These are phyloP conservation scores for Chloropsis hardwickii DNA, from an alignment of 2,113 vertebrate genomes.

Conservation along the genomic window DNA sequence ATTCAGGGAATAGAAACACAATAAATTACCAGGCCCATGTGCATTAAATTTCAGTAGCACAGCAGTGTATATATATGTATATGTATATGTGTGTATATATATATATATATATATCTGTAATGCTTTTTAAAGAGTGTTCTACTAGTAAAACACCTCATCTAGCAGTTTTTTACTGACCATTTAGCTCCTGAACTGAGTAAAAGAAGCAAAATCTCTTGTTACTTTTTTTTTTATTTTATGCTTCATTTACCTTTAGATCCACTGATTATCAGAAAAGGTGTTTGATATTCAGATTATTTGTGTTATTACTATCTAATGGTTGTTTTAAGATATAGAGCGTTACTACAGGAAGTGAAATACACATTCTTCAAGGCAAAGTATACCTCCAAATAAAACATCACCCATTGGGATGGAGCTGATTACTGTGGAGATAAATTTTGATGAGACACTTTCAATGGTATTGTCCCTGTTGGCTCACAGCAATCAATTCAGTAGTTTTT, in stretches of 20 bases:
- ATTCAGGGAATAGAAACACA: not conserved
- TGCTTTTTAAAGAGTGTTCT: not conserved
- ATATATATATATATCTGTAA: not conserved
- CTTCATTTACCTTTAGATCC: not conserved
- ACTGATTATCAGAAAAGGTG: not conserved
- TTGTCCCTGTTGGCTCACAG: not conserved
- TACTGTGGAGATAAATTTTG: not conserved
- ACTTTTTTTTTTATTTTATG: not conserved
- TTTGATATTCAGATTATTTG: not conserved
- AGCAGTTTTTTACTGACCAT: not conserved
- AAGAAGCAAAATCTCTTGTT: not conserved
- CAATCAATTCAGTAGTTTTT: not conserved
- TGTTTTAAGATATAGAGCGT: not conserved
- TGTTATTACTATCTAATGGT: not conserved
- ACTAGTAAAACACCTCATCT: not conserved
- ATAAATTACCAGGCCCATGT: not conserved
- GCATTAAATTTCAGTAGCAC: not conserved
- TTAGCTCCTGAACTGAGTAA: not conserved
- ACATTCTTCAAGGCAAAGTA: not conserved
- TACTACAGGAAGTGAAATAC: not conserved
- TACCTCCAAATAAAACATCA: not conserved
- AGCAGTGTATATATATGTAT: not conserved
- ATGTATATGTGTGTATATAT: not conserved
- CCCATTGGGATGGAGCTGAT: not conserved
- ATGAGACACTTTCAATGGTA: not conserved